A percentile compares a stretch with the other conserved stretches of the same genome.
phyloP scores from a whole-genome alignment of 2,797 vertebrate species.

The Anas georgica region DNA sequence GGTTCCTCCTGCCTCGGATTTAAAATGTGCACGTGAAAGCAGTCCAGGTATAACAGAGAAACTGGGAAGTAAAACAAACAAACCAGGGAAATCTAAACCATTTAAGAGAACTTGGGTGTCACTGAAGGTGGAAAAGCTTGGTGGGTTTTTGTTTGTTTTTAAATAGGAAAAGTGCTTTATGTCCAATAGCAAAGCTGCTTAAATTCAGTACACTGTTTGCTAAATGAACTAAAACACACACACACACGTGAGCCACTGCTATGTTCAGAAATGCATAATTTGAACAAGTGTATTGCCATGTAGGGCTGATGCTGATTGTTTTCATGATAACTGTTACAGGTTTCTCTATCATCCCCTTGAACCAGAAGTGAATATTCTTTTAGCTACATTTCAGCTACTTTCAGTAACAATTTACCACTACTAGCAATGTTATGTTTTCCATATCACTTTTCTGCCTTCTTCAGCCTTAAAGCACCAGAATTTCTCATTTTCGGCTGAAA shows the following conservation, averaged over 20 bases:
- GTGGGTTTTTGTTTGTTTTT: background rate
- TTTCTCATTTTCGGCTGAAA: background rate
- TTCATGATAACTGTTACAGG: background rate
- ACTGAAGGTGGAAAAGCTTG: background rate
- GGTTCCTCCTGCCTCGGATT: background rate
- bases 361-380: background rate
- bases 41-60: background rate
- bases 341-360: background rate
- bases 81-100: background rate
- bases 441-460: background rate
- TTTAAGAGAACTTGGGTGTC: background rate
- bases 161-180: background rate
- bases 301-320: background rate
- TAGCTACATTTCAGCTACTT: background rate
- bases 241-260: background rate
- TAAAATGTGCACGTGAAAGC: background rate
- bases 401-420: background rate
- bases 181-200: background rate
- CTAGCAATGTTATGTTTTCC: background rate
- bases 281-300: background rate
- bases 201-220: background rate
- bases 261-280: background rate
- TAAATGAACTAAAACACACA: slow-evolving; percentile 5
- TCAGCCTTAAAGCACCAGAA: background rate
- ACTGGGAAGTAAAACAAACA: background rate